A percentile compares a stretch with the other conserved stretches of the same genome.
Evolutionary conservation across 2,113 vertebrate species (phyloP).

Genomic region (Corythornis vintsioides): DNA sequence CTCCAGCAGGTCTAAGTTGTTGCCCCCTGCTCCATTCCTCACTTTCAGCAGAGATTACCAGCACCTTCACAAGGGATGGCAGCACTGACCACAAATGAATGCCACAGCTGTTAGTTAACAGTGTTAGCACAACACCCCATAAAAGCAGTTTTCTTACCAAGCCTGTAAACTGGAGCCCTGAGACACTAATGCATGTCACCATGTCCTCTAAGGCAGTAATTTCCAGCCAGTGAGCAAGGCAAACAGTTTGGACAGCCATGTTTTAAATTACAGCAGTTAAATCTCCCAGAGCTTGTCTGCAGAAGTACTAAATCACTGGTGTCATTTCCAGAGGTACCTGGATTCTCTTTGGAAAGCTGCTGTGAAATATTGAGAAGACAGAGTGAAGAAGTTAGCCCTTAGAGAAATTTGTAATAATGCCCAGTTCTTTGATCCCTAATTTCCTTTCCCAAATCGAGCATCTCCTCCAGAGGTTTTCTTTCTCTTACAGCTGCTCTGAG

Average conservation of each 20-base stretch:
- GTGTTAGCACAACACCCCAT: background rate
- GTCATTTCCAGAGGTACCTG: background rate
- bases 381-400: background rate
- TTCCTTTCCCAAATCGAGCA: background rate
- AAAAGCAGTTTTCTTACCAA: background rate
- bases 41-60: background rate
- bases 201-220: background rate
- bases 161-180: background rate
- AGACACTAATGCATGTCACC: background rate
- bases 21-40: background rate
- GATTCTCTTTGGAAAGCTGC: background rate
- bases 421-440: background rate
- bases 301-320: background rate
- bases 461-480: background rate
- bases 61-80: background rate
- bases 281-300: background rate
- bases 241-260: background rate
- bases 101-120: accelerated
- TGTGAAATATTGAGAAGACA: background rate
- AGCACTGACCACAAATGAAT: background rate
- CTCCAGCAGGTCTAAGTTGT: background rate
- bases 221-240: background rate
- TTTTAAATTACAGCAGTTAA: slow-evolving; percentile 10
- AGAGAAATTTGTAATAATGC: background rate
- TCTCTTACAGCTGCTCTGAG: background rate